Conservation (phyloP, 1,140 invertebrate species). For the Meloidogyne floridensis region DNA sequence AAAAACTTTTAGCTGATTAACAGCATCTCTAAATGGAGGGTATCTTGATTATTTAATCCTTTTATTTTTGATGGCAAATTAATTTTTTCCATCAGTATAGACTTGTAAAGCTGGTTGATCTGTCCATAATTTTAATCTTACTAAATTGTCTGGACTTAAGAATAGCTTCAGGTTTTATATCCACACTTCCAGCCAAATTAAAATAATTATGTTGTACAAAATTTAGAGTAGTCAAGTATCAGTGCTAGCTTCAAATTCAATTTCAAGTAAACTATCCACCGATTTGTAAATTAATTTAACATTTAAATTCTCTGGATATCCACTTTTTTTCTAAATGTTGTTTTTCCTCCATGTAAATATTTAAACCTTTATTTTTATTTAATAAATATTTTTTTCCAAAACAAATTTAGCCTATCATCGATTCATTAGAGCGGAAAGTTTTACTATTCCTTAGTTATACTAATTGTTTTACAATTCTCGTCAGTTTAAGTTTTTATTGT, state of each 20-base stretch:
- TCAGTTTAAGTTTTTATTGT: too few species aligned
- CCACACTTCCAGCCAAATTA: constrained; percentile 10
- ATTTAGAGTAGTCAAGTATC: constrained; percentile 24
- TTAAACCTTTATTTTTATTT: constrained; percentile 17
- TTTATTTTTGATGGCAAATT: background rate
- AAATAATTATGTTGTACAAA: constrained; percentile 29
- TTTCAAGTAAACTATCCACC: constrained; percentile 8
- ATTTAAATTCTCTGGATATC: constrained; percentile 19
- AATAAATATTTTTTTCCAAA: constrained; percentile 19
- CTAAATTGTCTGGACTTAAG: constrained; percentile 13
- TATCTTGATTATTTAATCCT: constrained; percentile 13
- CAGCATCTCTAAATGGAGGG: constrained; percentile 21
- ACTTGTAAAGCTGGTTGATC: constrained; percentile 27
- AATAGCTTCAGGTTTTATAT: constrained; percentile 19
- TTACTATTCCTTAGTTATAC: too few species aligned
- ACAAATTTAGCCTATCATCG: background rate
- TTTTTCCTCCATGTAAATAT: constrained; percentile 28
- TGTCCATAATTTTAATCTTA: constrained; percentile 16
- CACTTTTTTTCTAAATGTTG: constrained; percentile 25
- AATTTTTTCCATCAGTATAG: constrained; percentile 9
- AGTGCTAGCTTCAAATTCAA: constrained; percentile 21
- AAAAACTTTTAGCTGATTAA: constrained; percentile 21
- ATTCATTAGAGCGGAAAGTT: too few species aligned
- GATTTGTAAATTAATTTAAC: constrained; percentile 19
- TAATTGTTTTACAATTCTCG: too few species aligned